Percentiles rank a stretch among this genome's conserved stretches.
Conservation (phyloP, 2,797 vertebrate genomes). For the Myoxocephalus aenaeus region DNA sequence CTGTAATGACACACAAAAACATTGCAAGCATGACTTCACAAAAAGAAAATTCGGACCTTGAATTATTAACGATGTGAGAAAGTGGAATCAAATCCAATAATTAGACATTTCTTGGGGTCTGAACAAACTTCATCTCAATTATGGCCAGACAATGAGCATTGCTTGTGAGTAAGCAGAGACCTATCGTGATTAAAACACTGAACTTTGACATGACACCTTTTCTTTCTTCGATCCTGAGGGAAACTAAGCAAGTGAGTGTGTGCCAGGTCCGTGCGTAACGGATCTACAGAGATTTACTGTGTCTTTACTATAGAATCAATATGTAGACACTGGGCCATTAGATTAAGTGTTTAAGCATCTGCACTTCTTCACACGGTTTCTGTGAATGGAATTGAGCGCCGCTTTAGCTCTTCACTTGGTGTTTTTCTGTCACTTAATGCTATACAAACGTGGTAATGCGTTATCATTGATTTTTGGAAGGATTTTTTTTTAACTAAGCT, state of each 20-base stretch:
- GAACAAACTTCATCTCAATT: constrained; percentile 2
- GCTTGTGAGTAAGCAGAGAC: background rate
- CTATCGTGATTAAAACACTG: background rate
- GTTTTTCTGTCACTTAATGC: background rate
- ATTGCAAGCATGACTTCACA: background rate
- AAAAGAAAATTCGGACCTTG: constrained; percentile 13
- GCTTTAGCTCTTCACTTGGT: background rate
- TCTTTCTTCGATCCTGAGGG: background rate
- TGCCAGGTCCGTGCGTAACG: background rate
- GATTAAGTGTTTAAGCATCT: constrained; percentile 22
- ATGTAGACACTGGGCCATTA: constrained; percentile 30
- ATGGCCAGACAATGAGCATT: background rate
- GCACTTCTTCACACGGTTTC: background rate
- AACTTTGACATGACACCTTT: background rate
- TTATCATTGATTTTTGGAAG: background rate
- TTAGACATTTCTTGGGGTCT: background rate
- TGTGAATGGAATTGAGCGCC: background rate
- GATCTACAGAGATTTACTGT: constrained; percentile 12
- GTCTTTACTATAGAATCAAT: constrained; percentile 30
- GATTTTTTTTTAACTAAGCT: background rate
- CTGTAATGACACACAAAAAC: constrained; percentile 30
- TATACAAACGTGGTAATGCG: background rate
- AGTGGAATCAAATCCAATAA: background rate
- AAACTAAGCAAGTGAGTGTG: constrained; percentile 4
- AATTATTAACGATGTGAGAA: background rate